Evolutionary conservation across 2,888 invertebrate genomes (phyloP), one percentile per base, ranked within the genome.

Genomic region (Harpalus rubripes): DNA sequence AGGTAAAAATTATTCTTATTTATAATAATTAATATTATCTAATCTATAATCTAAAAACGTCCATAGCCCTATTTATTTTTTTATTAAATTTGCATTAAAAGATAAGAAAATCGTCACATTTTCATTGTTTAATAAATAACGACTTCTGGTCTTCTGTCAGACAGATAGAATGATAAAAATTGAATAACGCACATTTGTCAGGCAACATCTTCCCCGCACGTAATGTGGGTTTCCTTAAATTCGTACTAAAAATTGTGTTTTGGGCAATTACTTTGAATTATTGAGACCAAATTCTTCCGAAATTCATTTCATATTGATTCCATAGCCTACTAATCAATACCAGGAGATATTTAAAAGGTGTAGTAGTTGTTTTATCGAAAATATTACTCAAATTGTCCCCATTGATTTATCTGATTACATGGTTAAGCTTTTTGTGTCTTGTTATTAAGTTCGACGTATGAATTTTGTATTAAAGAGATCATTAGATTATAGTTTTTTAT

Each of bases 241-340:
- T 59, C n/a, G 8, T 56, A 59, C 15, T 16, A 16, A 59, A 18
- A 10, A 10, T 63, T 63, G 63, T 63, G 63, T 26, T 63, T 10
- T 26, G 26, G 5, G 16, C 18, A 63, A 63, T 63, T 63, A 26
- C 26, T 26, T 7, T 63, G 8, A 63, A 63, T 63, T 26, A 63
- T 63, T 63, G 63, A 63, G 59, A 63, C 4, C 10, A 63, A 22
- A 63, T 63, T 63, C 63, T 26, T 0, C 26, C 26, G 63, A 63
- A 59, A 63, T 63, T 63, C 63, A 26, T 63, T 63, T 63, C 22
- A 26, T 63, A 63, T 63, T 63, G 63, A 63, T 63, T 26, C 63
- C 63, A 59, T 18, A 7, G 18, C 59, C 59, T 59, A 22, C 63
- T 22, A 63, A 63, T 63, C 63, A 12, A 63, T 63, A 63, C 0